A percentile compares a stretch with the other conserved stretches of the same genome.
phyloP scores from a whole-genome alignment of 1,140 invertebrate species.

The Drepana arcuata region DNA sequence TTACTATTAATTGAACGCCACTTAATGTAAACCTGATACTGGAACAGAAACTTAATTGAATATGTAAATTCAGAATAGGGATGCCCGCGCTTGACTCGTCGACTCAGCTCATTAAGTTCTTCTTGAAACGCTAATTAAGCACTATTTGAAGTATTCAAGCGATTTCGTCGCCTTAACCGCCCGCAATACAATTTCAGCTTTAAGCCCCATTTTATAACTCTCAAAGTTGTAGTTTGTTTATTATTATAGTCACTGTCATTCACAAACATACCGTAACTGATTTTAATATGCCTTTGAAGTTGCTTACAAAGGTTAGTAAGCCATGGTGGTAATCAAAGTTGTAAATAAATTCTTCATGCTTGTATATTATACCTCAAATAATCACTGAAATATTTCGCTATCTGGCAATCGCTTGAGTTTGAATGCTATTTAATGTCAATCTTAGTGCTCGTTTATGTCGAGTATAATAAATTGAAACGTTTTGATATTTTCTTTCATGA shows the following conservation, averaged over 20 bases:
- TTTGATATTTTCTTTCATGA: too few species aligned
- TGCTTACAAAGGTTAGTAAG: conserved; percentile 7
- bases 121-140: conserved; percentile 53
- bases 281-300: conserved; percentile 14
- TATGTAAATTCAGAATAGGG: conserved; percentile 1
- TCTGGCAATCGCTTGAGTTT: too few species aligned
- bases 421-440: too few species aligned
- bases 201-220: too few species aligned
- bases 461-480: too few species aligned
- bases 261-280: conserved; percentile 2
- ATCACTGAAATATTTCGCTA: too few species aligned
- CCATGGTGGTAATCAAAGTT: conserved; percentile 13
- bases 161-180: conserved; percentile 35
- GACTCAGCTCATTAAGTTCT: conserved; percentile 44
- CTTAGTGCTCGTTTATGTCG: too few species aligned
- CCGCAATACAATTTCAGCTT: conserved; percentile 32
- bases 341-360: conserved; percentile 10
- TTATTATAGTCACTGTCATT: conserved; percentile 8
- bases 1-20: too few species aligned
- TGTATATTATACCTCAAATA: too few species aligned
- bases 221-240: too few species aligned
- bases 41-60: conserved; percentile 2
- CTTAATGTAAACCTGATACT: too few species aligned
- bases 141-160: conserved; percentile 42
- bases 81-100: conserved; percentile 13